phyloP scores from a whole-genome alignment of 2,888 invertebrate genomes.

The Acleris literana region DNA sequence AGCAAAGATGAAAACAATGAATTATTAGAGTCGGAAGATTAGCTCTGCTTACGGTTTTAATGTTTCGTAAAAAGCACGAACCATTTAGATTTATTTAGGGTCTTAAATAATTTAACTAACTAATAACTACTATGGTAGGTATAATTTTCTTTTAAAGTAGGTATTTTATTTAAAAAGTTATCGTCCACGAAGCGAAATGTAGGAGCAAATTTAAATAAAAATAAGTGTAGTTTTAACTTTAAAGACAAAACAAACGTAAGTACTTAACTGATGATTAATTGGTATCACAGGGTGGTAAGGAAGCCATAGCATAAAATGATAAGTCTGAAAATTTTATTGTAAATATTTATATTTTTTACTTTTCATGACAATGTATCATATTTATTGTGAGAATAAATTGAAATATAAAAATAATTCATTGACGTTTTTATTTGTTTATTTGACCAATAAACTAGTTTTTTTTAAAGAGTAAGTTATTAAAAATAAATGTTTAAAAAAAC shows the following conservation, averaged over 20 bases:
- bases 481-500: too few species aligned
- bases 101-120: too few species aligned
- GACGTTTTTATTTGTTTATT: background rate
- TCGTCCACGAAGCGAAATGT: too few species aligned
- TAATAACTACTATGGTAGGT: too few species aligned
- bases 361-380: constrained; percentile 12
- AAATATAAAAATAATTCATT: background rate
- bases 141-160: too few species aligned
- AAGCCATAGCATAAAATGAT: constrained; percentile 12
- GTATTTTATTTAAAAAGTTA: too few species aligned
- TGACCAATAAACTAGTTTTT: background rate
- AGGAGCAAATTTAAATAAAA: background rate
- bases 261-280: background rate
- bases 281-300: constrained; percentile 4
- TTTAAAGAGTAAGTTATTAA: too few species aligned
- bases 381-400: constrained; percentile 5
- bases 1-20: too few species aligned
- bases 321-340: constrained; percentile 13
- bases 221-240: background rate
- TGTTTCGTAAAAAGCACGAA: too few species aligned
- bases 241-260: background rate
- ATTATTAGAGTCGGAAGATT: too few species aligned
- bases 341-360: constrained; percentile 14
- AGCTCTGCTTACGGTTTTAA: too few species aligned
- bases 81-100: too few species aligned